Base-by-base conservation (phyloP, 2,113 vertebrate species). In the Atherinomorus stipes region DNA sequence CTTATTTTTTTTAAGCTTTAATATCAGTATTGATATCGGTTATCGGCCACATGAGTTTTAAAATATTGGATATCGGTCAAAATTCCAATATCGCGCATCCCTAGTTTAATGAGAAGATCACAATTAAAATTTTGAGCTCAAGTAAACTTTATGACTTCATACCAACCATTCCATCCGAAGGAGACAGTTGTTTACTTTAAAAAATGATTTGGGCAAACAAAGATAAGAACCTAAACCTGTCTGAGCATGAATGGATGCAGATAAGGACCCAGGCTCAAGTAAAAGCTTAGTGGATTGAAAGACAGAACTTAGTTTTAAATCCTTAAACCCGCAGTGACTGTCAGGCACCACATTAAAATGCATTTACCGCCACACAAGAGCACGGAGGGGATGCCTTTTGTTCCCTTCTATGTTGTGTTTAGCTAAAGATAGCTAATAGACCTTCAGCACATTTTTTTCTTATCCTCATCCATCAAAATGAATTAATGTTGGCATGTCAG, bases 381-480 rank as follows among this genome's bases (percentile, higher is more conserved):
- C 83, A 69, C 81, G 74, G 58, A 73, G 76, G 67, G 76, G 85
- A 68, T 84, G 62, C 85, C 78, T 63, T 72, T 25, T 73, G 83
- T 87, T 85, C 69, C 60, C 78, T 76, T 76, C 38, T 71, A 56
- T 73, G 75, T 76, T 74, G 72, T 91, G 83, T 92, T 91, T 88
- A 77, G 90, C 87, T 90, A 89, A 88, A 92, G 85, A 91, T 91
- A 80, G 87, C 86, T 86, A 81, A 87, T 87, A 90, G 89, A 91
- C 91, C 83, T 87, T 75, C 85, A 78, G 82, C 74, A 83, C 90
- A 89, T 88, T 85, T 88, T 85, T 83, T 69, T 34, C 81, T 78
- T 13, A 66, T 84, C 80, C 85, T 90, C 93, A 91, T 93, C 88
- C 91, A 92, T 92, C 93, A 93, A 87, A 85, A 78, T 90, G 90